phyloP scores from a whole-genome alignment of 2,888 invertebrate species.

The Pristionchus japonicus region DNA sequence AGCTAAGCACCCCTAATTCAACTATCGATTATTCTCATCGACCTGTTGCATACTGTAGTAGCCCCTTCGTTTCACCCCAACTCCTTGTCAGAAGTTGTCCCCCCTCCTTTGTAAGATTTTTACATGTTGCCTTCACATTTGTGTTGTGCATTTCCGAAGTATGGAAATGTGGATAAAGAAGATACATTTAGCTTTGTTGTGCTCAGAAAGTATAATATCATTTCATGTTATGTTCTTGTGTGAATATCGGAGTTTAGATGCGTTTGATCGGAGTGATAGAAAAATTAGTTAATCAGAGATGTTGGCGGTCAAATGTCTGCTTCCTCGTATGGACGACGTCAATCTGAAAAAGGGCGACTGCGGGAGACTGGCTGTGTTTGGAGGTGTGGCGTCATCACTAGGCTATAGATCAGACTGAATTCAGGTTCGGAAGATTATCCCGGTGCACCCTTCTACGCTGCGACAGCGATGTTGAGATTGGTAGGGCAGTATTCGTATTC shows the following conservation, averaged over 20 bases:
- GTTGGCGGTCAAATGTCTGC: not conserved
- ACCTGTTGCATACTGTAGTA: conserved; percentile 14
- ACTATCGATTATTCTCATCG: not conserved
- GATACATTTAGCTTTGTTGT: not conserved
- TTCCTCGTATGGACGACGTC: not conserved
- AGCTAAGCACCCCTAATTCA: not conserved
- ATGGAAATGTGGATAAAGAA: conserved; percentile 35
- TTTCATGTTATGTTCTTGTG: not conserved
- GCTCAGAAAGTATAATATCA: not conserved
- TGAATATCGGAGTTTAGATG: not conserved
- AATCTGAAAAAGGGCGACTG: not conserved
- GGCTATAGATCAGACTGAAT: not conserved
- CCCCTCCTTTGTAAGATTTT: not conserved
- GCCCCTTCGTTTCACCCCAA: not conserved
- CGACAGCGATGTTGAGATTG: conserved; percentile 88
- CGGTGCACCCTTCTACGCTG: conserved; percentile 96
- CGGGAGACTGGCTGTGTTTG: conserved; percentile 26
- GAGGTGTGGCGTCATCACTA: conserved; percentile 6
- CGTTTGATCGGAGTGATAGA: not conserved
- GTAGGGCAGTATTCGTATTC: conserved; percentile 80
- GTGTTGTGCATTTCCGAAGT: conserved; percentile 35
- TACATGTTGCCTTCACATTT: conserved; percentile 23
- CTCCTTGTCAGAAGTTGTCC: conserved; percentile 24
- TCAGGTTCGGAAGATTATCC: conserved; percentile 91
- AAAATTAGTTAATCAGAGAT: not conserved